phyloP scores from a whole-genome alignment of 2,888 invertebrate genomes.

The Tetramorium bicarinatum region DNA sequence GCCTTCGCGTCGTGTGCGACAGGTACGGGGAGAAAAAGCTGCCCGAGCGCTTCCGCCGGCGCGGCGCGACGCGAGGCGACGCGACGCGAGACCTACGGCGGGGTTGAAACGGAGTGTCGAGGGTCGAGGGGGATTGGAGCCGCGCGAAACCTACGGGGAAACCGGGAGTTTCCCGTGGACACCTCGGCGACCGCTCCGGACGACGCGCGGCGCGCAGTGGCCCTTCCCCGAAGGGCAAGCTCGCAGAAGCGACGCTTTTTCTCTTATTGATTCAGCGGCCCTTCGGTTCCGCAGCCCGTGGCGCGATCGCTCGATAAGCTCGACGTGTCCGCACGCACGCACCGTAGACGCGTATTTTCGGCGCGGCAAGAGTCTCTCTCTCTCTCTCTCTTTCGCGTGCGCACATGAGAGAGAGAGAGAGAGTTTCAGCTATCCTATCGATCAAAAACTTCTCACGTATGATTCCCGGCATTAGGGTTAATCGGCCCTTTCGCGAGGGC shows the following conservation, averaged over 20 bases:
- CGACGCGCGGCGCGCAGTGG: neutral
- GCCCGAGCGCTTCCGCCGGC: conserved; percentile 28
- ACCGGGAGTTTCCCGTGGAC: conserved; percentile 11
- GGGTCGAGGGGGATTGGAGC: conserved; percentile 7
- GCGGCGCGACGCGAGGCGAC: conserved; percentile 25
- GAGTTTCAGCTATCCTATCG: neutral
- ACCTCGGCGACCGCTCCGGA: conserved; percentile 17
- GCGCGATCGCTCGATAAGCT: conserved; percentile 52
- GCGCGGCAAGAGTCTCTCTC: neutral
- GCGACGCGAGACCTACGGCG: neutral
- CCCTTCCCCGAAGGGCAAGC: conserved; percentile 28
- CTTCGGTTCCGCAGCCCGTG: conserved; percentile 43
- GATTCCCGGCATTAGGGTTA: neutral
- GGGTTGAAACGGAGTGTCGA: neutral
- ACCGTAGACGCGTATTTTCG: conserved; percentile 10
- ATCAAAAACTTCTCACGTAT: conserved; percentile 6
- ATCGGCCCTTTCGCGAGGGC: neutral
- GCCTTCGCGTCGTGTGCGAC: conserved; percentile 20
- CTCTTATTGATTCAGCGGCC: conserved; percentile 51
- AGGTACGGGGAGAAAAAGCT: conserved; percentile 27
- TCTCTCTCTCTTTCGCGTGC: conserved; percentile 8
- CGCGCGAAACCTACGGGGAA: conserved; percentile 7
- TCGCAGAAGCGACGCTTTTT: conserved; percentile 49
- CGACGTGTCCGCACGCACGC: conserved; percentile 29
- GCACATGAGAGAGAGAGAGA: no score